Conservation (phyloP, 2,888 invertebrate genomes). For the Allolobophora icterica region DNA sequence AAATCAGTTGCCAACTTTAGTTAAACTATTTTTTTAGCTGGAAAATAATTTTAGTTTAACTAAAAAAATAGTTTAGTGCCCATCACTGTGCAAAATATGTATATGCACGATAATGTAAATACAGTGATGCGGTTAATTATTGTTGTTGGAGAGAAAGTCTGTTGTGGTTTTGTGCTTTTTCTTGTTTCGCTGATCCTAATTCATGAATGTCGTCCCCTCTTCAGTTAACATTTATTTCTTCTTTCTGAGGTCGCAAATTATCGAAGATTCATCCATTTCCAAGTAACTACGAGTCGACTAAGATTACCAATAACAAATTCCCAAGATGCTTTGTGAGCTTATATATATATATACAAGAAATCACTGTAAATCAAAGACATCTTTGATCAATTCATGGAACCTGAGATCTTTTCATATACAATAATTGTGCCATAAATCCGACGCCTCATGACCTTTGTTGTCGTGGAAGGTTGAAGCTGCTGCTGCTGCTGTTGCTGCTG, state of each 20-base stretch:
- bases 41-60: no score
- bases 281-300: neutral
- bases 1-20: no score
- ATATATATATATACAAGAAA: neutral
- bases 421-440: neutral
- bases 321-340: neutral
- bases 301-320: neutral
- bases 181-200: neutral
- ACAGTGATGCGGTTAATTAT: no score
- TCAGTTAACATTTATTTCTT: neutral
- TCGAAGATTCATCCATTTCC: neutral
- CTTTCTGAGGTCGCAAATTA: neutral
- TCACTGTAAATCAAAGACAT: neutral
- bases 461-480: neutral
- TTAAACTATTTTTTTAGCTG: no score
- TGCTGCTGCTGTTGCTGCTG: neutral
- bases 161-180: neutral
- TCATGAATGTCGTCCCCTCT: neutral
- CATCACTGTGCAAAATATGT: no score
- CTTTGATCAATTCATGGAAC: neutral
- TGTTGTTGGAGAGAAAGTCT: neutral
- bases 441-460: neutral
- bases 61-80: no score
- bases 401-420: neutral
- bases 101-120: no score